These are phyloP conservation scores for Tetramorium parvispinum DNA, from an alignment of 1,140 invertebrate species.

Conservation along the genomic window DNA sequence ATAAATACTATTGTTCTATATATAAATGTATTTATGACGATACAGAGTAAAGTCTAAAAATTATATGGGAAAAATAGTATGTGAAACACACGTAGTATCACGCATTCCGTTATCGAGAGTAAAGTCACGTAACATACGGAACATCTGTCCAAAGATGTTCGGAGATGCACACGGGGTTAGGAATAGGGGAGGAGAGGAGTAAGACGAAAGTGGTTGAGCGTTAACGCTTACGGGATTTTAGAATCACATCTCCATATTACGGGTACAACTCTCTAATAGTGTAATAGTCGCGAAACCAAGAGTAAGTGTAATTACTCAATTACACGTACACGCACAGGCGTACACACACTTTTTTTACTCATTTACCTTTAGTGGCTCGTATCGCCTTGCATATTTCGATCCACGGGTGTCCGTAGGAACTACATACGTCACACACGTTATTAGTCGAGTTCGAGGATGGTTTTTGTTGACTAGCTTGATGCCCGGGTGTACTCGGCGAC, in stretches of 20 bases:
- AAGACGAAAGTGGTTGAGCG: constrained; percentile 24
- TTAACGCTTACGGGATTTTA: constrained; percentile 37
- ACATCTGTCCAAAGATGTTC: not conserved
- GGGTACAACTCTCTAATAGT: constrained; percentile 16
- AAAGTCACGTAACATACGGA: constrained; percentile 26
- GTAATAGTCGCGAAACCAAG: constrained; percentile 46
- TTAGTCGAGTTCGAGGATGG: constrained; percentile 80
- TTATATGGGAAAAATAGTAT: constrained; percentile 60
- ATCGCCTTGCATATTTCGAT: constrained; percentile 85
- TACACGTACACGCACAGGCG: constrained; percentile 28
- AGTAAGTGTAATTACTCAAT: constrained; percentile 52
- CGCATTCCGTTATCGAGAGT: constrained; percentile 32
- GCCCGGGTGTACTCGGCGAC: constrained; percentile 76
- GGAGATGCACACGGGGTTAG: not conserved
- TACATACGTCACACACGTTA: constrained; percentile 84
- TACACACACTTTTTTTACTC: constrained; percentile 59
- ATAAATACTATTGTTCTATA: constrained; percentile 74
- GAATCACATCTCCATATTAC: constrained; percentile 52
- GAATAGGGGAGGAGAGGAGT: not conserved
- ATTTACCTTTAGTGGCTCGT: constrained; percentile 81
- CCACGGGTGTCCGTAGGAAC: constrained; percentile 86
- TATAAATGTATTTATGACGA: constrained; percentile 72
- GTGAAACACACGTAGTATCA: constrained; percentile 57
- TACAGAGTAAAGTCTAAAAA: constrained; percentile 70
- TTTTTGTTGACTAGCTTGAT: constrained; percentile 74